Evolutionary conservation across 2,888 invertebrate genomes (phyloP).

Genomic region (Dasysyrphus albostriatus): DNA sequence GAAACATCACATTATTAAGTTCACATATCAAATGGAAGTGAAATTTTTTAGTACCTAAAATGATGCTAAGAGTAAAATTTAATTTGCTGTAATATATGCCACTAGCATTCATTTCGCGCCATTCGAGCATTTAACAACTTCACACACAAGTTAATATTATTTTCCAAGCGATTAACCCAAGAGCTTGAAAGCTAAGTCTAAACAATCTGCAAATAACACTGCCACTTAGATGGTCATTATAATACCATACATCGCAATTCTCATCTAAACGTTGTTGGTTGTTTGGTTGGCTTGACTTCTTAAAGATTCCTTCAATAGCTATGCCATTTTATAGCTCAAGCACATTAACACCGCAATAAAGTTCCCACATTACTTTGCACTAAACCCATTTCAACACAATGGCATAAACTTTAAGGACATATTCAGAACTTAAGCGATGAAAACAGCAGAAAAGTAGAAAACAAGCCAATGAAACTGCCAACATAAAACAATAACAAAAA

Average conservation of each 20-base stretch:
- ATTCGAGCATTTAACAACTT: constrained; percentile 47
- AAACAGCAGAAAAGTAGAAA: constrained; percentile 28
- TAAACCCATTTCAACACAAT: constrained; percentile 54
- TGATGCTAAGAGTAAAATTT: not conserved
- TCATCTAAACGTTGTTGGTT: constrained; percentile 2
- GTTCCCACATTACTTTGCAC: constrained; percentile 53
- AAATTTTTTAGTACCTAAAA: not conserved
- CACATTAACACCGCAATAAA: constrained; percentile 68
- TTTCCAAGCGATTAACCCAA: constrained; percentile 62
- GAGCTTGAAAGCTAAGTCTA: constrained; percentile 13
- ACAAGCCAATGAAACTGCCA: constrained; percentile 31
- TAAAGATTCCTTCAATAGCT: constrained; percentile 25
- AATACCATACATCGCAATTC: constrained; percentile 10
- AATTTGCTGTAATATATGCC: not conserved
- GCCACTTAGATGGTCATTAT: constrained; percentile 35
- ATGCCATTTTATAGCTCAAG: constrained; percentile 32
- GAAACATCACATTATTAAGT: no score
- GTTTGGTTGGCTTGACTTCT: constrained; percentile 16
- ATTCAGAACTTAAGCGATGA: constrained; percentile 22
- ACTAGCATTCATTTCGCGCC: constrained; percentile 21
- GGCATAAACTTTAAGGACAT: constrained; percentile 69
- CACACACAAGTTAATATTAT: constrained; percentile 57
- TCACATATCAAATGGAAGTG: no score
- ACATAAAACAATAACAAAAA: constrained; percentile 30
- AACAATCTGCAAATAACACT: constrained; percentile 19